phyloP scores from a whole-genome alignment of 2,888 invertebrate species.

The Clitarchus hookeri region DNA sequence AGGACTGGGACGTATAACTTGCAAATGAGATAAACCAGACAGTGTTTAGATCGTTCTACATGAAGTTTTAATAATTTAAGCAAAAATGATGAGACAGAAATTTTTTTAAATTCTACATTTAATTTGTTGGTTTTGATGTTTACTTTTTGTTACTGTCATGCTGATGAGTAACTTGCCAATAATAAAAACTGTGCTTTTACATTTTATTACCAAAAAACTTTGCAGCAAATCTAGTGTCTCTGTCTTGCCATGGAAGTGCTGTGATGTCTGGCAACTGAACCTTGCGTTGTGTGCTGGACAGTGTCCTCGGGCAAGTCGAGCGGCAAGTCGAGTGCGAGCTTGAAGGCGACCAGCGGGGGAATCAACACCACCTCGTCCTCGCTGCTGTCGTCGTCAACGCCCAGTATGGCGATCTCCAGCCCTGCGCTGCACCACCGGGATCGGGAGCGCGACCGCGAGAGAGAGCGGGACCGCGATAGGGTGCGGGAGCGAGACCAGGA shows the following conservation, averaged over 20 bases:
- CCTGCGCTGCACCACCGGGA: constrained; percentile 29
- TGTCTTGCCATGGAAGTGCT: background rate
- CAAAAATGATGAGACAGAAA: no score
- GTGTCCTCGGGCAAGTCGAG: constrained; percentile 36
- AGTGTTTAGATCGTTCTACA: no score
- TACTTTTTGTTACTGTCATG: no score
- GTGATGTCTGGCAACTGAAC: background rate
- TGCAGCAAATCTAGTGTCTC: no score
- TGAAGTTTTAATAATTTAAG: no score
- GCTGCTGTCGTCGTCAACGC: constrained; percentile 30
- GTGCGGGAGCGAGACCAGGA: constrained; percentile 30
- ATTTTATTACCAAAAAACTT: no score
- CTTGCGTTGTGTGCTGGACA: constrained; percentile 11
- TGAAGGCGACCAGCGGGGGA: background rate
- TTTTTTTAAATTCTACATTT: no score
- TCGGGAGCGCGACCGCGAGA: constrained; percentile 35
- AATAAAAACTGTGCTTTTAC: no score
- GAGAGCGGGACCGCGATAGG: constrained; percentile 28
- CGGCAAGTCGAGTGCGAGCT: constrained; percentile 27
- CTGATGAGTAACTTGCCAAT: no score
- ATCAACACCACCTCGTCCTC: constrained; percentile 34
- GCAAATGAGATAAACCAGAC: no score
- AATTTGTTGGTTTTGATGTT: no score
- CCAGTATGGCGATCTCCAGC: constrained; percentile 21
- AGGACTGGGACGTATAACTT: no score